Evolutionary conservation across 2,888 invertebrate species (phyloP), one percentile per base, ranked within the genome.

Genomic region (Antheraea assamensis): DNA sequence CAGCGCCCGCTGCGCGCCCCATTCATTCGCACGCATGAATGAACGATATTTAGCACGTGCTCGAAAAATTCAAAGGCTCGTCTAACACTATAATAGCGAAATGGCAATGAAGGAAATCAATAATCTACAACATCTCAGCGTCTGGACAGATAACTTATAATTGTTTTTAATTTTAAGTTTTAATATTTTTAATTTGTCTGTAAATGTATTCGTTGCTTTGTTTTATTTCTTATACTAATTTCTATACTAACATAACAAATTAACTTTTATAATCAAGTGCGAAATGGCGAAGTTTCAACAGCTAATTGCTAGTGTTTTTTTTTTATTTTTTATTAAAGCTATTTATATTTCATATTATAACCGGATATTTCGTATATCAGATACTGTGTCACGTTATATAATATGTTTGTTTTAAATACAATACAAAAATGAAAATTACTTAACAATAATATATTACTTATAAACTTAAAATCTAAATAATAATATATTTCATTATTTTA

Each of bases 11-110:
- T 85, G 81, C 84, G 86, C 83, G 83, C 85, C 83, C 86, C 92
- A 92, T 93, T 93, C 92, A 92, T 87, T 90, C 88, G 81, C 82
- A 85, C 87, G 85, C 89, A 90, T 93, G 90, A 94, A 93, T 94
- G 93, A 90, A 89, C 86, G 85, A 88, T 80, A 83, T 78, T 81
- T 78, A 87, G 83, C 90, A 88, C 90, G 91, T 90, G 91, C 84
- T 83, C 87, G 83, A 90, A 91, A 92, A 89, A 84, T 79, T 83
- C 77, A 78, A 90, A 90, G 89, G 90, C 91, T 88, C 85, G 82
- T 79, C 80, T 82, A 83, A 68, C 68, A 70, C 70, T 70, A 68
- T 47, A 70, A 49, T 70, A 64, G 49, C 64, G 71, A 70, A 52
- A 76, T 72, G 75, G 68, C 73, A 75, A 75, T 75, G 72, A 68